These are phyloP conservation scores for Meloidogyne chitwoodi DNA, from an alignment of 1,140 invertebrate genomes.

Conservation along the genomic window DNA sequence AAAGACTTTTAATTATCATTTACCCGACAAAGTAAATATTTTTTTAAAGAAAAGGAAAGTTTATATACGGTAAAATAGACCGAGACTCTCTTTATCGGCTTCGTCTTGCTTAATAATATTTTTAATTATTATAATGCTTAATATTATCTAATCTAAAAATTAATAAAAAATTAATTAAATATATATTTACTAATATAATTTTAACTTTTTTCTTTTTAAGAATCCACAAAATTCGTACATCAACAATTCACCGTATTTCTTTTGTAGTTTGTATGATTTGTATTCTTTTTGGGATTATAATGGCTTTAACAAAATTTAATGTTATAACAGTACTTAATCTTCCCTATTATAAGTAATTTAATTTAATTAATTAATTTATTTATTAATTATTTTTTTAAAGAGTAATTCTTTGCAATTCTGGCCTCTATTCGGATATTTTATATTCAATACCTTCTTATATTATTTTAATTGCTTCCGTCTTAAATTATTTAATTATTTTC, in stretches of 20 bases:
- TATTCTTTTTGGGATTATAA: not conserved
- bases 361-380: not conserved
- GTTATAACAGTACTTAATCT: constrained; percentile 1
- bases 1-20: constrained; percentile 8
- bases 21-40: constrained; percentile 6
- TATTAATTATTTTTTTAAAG: constrained; percentile 1
- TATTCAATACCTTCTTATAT: not conserved
- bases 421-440: constrained; percentile 13
- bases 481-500: constrained; percentile 9
- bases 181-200: not conserved
- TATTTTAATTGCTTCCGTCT: not conserved
- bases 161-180: not conserved
- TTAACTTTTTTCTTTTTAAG: not conserved
- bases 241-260: not conserved
- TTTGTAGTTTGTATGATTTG: not conserved
- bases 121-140: no score
- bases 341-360: not conserved
- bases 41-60: not conserved
- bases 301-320: not conserved
- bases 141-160: not conserved
- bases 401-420: constrained; percentile 5
- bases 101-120: no score
- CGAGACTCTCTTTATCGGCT: no score
- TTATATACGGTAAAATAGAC: no score
- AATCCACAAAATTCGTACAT: constrained; percentile 1